These are phyloP conservation scores for Eira barbara DNA, from an alignment of 2,113 vertebrate genomes.

Conservation along the genomic window DNA sequence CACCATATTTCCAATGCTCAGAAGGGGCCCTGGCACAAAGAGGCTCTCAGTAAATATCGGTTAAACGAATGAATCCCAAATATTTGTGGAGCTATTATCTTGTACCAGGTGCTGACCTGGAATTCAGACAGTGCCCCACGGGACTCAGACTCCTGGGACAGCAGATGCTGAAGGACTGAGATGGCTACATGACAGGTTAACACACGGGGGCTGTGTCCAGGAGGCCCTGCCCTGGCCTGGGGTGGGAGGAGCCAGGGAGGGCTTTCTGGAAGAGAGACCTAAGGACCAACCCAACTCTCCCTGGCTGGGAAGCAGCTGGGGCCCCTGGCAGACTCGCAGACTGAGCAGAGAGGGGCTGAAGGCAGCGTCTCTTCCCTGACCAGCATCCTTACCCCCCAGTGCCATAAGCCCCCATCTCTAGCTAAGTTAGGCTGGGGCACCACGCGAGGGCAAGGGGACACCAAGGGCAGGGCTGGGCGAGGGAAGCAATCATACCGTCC, in stretches of 20 bases:
- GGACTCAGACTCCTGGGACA: neutral
- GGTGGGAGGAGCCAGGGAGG: neutral
- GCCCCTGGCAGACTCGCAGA: neutral
- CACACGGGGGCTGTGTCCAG: neutral
- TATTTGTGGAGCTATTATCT: neutral
- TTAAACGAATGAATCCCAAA: neutral
- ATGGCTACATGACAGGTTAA: neutral
- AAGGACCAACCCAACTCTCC: neutral
- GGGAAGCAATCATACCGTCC: constrained; percentile 82
- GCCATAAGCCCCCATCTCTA: neutral
- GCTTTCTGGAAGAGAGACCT: neutral
- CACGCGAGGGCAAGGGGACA: neutral
- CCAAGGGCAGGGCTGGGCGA: neutral
- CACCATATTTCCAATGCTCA: neutral
- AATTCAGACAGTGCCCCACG: fast-evolving
- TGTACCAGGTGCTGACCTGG: neutral
- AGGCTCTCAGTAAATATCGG: too few relatives aligned
- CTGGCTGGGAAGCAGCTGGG: neutral
- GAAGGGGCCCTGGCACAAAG: neutral
- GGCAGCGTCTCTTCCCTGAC: neutral
- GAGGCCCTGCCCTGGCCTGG: neutral
- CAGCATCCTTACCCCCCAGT: fast-evolving
- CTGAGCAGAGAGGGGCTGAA: neutral
- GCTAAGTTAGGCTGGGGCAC: neutral
- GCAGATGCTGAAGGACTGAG: neutral